Percentiles rank a stretch among this genome's conserved stretches.
phyloP scores from a whole-genome alignment of 2,797 vertebrate genomes.

The Gephyroberyx darwinii region DNA sequence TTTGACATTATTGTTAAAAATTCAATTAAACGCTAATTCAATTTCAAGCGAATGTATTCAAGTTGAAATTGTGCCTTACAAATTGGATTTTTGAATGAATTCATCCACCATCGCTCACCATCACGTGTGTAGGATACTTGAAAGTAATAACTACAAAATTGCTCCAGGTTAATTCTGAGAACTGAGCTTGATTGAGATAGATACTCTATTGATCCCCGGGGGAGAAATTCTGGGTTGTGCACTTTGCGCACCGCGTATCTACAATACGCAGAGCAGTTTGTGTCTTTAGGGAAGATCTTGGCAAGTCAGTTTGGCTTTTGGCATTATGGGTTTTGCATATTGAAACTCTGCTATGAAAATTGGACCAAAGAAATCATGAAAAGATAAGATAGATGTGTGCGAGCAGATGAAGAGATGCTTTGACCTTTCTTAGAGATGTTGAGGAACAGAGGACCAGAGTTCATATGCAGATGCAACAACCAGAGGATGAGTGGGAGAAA shows the following conservation, averaged over 20 bases:
- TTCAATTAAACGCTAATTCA: no score
- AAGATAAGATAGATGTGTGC: neutral
- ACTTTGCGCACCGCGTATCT: neutral
- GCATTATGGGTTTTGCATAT: constrained; percentile 6
- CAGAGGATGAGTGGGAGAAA: constrained; percentile 48
- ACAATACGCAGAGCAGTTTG: neutral
- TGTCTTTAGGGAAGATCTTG: neutral
- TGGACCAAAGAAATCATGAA: neutral
- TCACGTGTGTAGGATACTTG: no score
- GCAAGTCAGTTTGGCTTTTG: neutral
- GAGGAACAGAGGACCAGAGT: constrained; percentile 25
- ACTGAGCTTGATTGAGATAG: neutral
- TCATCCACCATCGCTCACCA: no score
- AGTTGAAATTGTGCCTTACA: no score
- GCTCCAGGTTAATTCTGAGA: neutral
- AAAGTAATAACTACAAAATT: no score
- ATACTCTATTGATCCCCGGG: no score
- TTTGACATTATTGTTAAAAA: no score
- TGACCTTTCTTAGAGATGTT: constrained; percentile 44
- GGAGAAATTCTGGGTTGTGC: neutral
- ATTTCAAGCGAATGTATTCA: no score
- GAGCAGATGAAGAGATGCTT: constrained; percentile 12
- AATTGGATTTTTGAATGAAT: no score
- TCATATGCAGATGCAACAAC: constrained; percentile 49
- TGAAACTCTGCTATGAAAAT: neutral